Conservation (phyloP, 2,888 invertebrate species). For the Pristionchus maxplancki region DNA sequence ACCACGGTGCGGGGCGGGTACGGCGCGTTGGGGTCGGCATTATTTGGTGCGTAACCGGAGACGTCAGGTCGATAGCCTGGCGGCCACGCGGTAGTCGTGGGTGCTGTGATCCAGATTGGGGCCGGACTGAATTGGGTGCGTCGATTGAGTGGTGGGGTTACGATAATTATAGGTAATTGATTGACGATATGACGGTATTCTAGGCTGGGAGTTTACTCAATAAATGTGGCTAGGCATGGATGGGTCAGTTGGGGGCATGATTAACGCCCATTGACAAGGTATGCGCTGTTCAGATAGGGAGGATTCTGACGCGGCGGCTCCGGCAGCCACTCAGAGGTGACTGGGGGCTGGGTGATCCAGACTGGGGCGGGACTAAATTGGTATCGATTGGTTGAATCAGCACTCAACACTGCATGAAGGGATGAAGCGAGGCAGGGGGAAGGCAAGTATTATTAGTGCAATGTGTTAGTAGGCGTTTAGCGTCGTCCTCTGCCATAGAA, state of each 20-base stretch:
- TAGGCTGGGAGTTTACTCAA: too few relatives aligned
- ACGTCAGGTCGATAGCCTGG: conserved; percentile 36
- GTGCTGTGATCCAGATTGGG: background rate
- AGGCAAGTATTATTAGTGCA: background rate
- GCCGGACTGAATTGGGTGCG: conserved; percentile 20
- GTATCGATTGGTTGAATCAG: background rate
- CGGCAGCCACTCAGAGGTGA: too few relatives aligned
- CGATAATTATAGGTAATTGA: background rate
- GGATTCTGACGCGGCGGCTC: too few relatives aligned
- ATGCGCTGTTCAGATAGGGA: too few relatives aligned
- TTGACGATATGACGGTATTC: too few relatives aligned
- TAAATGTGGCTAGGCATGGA: too few relatives aligned
- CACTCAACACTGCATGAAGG: too few relatives aligned
- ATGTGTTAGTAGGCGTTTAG: background rate
- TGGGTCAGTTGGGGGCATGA: too few relatives aligned
- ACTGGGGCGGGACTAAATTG: background rate
- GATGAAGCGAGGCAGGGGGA: background rate
- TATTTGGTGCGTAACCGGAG: background rate
- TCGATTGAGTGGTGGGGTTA: background rate
- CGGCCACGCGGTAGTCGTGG: background rate
- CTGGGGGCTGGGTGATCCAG: background rate
- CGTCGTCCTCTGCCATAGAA: conserved; percentile 19
- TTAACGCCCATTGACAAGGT: too few relatives aligned
- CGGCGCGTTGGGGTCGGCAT: background rate
- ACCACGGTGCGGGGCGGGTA: background rate